Evolutionary conservation across 2,797 vertebrate genomes (phyloP), one percentile per base, ranked within the genome.

Genomic region (Brotula barbata): DNA sequence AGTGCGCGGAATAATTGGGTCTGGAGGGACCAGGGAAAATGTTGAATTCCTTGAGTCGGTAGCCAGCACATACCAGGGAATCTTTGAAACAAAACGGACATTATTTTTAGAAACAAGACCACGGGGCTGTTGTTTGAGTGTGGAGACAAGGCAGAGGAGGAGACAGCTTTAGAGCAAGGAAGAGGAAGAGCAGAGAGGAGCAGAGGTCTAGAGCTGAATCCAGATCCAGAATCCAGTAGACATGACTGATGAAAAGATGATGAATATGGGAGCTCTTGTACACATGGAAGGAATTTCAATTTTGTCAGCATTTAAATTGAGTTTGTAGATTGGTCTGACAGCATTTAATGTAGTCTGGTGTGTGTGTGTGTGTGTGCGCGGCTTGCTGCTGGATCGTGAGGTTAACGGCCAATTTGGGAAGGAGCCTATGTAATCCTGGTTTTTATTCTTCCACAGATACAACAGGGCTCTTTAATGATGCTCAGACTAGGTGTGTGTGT

Each of bases 11-110:
- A 45, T 36, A 22, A 47, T 40, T 49, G 50, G 31, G 58, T 56
- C 43, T 47, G 44, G 67, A 50, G 15, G 55, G 65, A 55, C 64
- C 49, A 59, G 70, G 75, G 73, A 64, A 72, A 78, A 79, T 54
- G 70, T 68, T 51, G 71, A 75, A 89, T 90, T 87, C 86, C 67
- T 76, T 71, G 69, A 80, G 78, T 73, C 64, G 50, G 78, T 64
- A 85, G 81, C 79, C 73, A 63, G 68, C 58, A 66, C 88, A 92
- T 92, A 84, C 88, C 84, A 81, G 60, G 67, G 68, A 91, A 91
- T 91, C 85, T 80, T 90, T 85, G 69, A 88, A 83, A 91, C 88
- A 91, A 89, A 89, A 89, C 79, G 25, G 79, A 87, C 86, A 81
- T 89, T 90, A 90, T 90, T 91, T 91, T 90, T 87, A 87, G 89